Evolutionary conservation across 92 coral and sea anemone species (phyloP).

Genomic region (Parazoanthus swiftii): DNA sequence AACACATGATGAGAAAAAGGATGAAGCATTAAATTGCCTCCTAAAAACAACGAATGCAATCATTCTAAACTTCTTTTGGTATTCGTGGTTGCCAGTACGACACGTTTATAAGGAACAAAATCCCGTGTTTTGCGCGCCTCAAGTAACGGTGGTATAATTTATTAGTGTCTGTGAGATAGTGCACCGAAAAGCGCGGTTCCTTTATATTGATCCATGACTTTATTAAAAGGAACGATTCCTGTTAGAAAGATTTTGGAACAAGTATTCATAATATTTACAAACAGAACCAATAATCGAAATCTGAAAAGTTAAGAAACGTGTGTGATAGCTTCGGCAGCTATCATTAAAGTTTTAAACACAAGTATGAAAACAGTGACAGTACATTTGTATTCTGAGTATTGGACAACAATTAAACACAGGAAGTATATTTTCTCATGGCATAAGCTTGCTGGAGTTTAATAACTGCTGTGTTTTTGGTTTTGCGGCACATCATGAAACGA

Average conservation of each 20-base stretch:
- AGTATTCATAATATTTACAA: not conserved
- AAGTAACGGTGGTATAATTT: conserved; percentile 5
- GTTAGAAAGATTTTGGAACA: not conserved
- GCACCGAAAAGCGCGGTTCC: not conserved
- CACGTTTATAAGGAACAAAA: not conserved
- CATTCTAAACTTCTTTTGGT: not conserved
- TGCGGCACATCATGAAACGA: not conserved
- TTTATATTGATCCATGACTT: not conserved
- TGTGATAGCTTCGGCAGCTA: not conserved
- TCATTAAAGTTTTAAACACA: not conserved
- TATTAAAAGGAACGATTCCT: not conserved
- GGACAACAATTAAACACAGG: not conserved
- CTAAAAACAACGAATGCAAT: not conserved
- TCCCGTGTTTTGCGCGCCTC: not conserved
- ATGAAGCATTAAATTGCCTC: not conserved
- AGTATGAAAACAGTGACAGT: not conserved
- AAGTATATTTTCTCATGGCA: not conserved
- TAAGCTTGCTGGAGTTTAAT: not conserved
- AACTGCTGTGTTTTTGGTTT: not conserved
- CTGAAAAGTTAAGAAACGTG: not conserved
- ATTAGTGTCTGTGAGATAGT: not conserved
- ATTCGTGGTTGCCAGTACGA: not conserved
- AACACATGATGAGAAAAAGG: not conserved
- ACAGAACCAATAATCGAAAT: no score
- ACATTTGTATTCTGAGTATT: no score